Evolutionary conservation across 2,797 vertebrate species (phyloP).

Genomic region (Protosalanx chinensis): DNA sequence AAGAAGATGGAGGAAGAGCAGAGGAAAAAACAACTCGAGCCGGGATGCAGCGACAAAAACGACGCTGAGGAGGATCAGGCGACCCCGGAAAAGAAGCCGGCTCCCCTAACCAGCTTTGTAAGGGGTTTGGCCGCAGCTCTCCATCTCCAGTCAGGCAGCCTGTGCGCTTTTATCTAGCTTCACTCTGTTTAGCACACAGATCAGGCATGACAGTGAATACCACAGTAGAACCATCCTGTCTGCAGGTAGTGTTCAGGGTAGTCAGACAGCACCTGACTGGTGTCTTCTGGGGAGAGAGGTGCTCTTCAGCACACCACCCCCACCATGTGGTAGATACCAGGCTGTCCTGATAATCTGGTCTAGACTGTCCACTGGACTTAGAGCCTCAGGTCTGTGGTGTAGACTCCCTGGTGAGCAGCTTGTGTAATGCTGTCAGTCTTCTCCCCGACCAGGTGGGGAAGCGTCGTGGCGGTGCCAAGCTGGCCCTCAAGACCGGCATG

Average conservation of each 20-base stretch:
- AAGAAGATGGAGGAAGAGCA: conserved; percentile 88
- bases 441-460: conserved; percentile 98
- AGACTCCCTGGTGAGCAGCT: background rate
- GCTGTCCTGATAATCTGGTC: too few species aligned
- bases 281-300: background rate
- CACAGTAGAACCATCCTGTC: background rate
- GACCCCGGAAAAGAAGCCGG: conserved; percentile 70
- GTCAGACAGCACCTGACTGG: background rate
- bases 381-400: too few species aligned
- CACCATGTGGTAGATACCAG: background rate
- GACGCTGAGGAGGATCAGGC: conserved; percentile 65
- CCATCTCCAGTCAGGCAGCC: background rate
- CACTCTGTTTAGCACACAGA: background rate
- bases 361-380: too few species aligned
- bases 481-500: conserved; percentile 97
- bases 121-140: conserved; percentile 69
- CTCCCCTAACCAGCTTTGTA: conserved; percentile 79
- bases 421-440: conserved; percentile 94
- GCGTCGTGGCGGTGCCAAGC: conserved; percentile 88
- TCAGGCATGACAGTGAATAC: background rate
- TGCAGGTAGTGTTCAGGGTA: background rate
- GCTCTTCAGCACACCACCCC: background rate
- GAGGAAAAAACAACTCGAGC: conserved; percentile 78
- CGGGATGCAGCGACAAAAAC: conserved; percentile 57
- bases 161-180: background rate